These are phyloP conservation scores for Plectropomus leopardus DNA, from an alignment of 2,113 vertebrate genomes.

Conservation along the genomic window DNA sequence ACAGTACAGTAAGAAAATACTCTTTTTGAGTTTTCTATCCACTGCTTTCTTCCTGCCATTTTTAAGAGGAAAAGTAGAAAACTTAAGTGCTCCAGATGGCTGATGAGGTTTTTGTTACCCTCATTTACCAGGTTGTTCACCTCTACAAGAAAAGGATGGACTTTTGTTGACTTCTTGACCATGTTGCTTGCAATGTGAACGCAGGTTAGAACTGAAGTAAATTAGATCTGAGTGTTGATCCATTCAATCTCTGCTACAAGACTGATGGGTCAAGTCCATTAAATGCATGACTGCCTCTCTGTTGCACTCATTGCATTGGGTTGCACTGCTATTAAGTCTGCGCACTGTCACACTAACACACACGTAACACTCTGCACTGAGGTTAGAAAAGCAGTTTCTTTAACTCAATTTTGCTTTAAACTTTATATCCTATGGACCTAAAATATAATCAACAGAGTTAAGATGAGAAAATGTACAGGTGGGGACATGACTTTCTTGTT, in stretches of 20 bases:
- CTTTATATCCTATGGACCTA: background rate
- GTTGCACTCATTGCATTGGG: background rate
- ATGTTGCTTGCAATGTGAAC: background rate
- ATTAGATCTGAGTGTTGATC: constrained; percentile 19
- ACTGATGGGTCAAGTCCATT: constrained; percentile 39
- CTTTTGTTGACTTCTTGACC: background rate
- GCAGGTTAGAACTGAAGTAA: background rate
- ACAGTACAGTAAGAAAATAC: no score
- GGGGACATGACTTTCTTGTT: background rate
- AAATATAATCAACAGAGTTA: constrained; percentile 9
- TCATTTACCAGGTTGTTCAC: background rate
- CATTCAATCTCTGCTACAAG: background rate
- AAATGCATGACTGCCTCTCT: constrained; percentile 17
- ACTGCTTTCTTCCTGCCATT: background rate
- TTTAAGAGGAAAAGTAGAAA: background rate
- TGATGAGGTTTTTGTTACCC: background rate
- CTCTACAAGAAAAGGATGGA: background rate
- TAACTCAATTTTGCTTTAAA: constrained; percentile 18
- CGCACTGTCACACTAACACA: background rate
- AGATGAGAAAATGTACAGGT: background rate
- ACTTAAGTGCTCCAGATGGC: background rate
- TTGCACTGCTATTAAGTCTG: background rate
- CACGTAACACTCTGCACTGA: background rate
- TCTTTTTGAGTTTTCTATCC: background rate
- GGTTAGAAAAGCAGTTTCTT: background rate